Percentiles rank a stretch among this genome's conserved stretches.
Conservation (phyloP, 2,888 invertebrate species). For the Stegana nigrithorax region DNA sequence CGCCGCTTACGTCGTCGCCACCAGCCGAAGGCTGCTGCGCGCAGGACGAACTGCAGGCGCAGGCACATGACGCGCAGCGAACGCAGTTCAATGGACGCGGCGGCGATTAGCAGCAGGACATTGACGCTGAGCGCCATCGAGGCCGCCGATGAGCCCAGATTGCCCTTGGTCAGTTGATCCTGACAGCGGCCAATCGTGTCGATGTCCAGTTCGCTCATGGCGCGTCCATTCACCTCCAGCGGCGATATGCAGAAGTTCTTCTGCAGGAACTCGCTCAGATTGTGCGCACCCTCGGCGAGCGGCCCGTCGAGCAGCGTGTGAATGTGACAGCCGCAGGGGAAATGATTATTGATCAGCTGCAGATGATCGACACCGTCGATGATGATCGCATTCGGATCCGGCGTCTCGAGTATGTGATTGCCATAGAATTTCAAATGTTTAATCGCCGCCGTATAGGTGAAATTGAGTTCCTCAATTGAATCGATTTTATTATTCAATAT, state of each 20-base stretch:
- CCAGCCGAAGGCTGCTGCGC: constrained; percentile 33
- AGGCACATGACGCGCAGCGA: too few species aligned
- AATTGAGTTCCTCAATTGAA: constrained; percentile 79
- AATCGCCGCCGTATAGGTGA: constrained; percentile 79
- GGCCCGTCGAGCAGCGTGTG: constrained; percentile 82
- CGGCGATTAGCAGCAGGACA: constrained; percentile 59
- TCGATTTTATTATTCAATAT: constrained; percentile 89
- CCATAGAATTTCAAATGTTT: constrained; percentile 80
- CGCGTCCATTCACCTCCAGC: constrained; percentile 82
- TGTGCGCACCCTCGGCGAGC: constrained; percentile 76
- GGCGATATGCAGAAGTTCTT: constrained; percentile 90
- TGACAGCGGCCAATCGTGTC: constrained; percentile 77
- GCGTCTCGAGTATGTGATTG: constrained; percentile 85
- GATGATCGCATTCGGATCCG: constrained; percentile 76
- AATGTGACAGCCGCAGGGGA: constrained; percentile 88
- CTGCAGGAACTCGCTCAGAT: constrained; percentile 75
- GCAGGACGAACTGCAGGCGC: constrained; percentile 15
- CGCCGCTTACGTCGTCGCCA: constrained; percentile 40
- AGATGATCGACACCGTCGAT: constrained; percentile 79
- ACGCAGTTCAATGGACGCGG: constrained; percentile 52
- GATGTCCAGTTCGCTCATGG: constrained; percentile 77
- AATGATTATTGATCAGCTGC: constrained; percentile 82
- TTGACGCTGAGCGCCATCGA: constrained; percentile 60
- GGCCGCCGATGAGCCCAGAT: constrained; percentile 72
- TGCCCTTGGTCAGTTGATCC: constrained; percentile 76